phyloP scores from a whole-genome alignment of 2,113 vertebrate genomes.

The Sinosuthora webbiana region DNA sequence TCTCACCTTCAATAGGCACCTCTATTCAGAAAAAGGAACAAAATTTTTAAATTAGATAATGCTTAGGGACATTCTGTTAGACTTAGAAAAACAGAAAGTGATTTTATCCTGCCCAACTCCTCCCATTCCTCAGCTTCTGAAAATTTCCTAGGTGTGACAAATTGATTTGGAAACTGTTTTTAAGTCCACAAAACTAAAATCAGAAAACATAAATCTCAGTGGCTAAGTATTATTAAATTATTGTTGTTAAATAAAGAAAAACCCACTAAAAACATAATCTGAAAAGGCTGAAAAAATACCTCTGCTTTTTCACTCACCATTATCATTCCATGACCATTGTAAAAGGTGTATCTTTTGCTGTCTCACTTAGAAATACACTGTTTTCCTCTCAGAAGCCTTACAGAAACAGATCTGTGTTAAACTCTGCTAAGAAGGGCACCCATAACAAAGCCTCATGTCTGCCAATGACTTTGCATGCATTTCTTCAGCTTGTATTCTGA shows the following conservation, averaged over 20 bases:
- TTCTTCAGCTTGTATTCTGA: neutral
- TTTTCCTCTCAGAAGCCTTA: neutral
- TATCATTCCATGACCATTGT: neutral
- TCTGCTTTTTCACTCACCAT: neutral
- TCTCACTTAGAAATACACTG: neutral
- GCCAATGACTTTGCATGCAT: neutral
- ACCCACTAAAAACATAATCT: accelerated
- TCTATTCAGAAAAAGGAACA: neutral
- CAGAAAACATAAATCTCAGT: neutral
- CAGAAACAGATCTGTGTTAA: neutral
- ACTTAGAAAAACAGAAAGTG: neutral
- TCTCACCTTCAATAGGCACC: accelerated
- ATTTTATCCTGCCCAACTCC: neutral
- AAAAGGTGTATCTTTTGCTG: neutral
- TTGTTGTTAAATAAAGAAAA: neutral
- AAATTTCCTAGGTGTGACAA: neutral
- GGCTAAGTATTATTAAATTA: neutral
- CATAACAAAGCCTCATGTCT: neutral
- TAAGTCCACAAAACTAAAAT: neutral
- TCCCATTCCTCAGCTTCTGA: neutral
- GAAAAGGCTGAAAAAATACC: neutral
- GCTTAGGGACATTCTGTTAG: neutral
- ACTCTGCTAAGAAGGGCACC: neutral
- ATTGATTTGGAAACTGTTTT: neutral
- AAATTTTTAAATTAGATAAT: neutral